These are phyloP conservation scores for Thaleichthys pacificus DNA, from an alignment of 2,797 vertebrate species.

Conservation along the genomic window DNA sequence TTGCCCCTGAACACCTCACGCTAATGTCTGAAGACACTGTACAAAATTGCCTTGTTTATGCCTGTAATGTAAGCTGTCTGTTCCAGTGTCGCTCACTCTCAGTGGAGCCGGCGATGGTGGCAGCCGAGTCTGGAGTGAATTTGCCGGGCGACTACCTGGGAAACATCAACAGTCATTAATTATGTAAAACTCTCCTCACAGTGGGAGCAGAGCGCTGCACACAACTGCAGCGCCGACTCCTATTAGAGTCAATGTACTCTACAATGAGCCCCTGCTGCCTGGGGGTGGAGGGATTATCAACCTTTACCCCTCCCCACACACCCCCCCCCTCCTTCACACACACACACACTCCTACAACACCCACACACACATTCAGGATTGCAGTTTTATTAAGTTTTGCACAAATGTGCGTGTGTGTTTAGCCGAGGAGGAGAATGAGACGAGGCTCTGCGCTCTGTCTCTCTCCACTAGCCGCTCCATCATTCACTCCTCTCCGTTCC, in stretches of 20 bases:
- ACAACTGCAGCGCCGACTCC: constrained; percentile 67
- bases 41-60: constrained; percentile 82
- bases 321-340: constrained; percentile 53
- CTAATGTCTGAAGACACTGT: constrained; percentile 78
- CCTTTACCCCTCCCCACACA: constrained; percentile 32
- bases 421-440: constrained; percentile 54
- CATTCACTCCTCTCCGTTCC: constrained; percentile 60
- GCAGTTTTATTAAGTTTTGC: constrained; percentile 61
- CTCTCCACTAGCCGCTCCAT: constrained; percentile 52
- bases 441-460: constrained; percentile 62
- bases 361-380: constrained; percentile 38
- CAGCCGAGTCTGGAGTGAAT: constrained; percentile 74
- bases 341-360: constrained; percentile 17
- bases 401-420: constrained; percentile 50
- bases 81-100: constrained; percentile 72
- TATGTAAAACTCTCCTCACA: constrained; percentile 78
- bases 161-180: constrained; percentile 85
- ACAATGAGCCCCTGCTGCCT: constrained; percentile 70
- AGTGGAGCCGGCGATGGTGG: constrained; percentile 60
- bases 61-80: constrained; percentile 79
- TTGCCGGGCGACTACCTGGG: constrained; percentile 79
- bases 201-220: constrained; percentile 64
- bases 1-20: constrained; percentile 62
- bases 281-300: constrained; percentile 67
- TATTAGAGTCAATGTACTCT: constrained; percentile 74